These are phyloP conservation scores for Oncopodura yosiiana DNA, from an alignment of 1,140 invertebrate genomes.

Conservation along the genomic window DNA sequence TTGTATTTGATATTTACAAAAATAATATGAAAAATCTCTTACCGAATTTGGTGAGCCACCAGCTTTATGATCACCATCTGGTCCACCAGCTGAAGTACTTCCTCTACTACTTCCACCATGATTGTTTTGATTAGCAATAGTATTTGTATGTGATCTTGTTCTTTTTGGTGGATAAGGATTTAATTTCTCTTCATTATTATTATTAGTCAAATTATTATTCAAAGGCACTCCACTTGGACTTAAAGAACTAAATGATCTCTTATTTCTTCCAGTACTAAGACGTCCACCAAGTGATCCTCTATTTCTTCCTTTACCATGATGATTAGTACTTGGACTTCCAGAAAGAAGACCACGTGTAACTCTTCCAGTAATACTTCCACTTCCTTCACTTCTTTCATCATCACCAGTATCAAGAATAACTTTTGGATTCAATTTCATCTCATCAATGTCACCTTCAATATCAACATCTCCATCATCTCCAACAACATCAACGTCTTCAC, in stretches of 20 bases:
- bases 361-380: slow-evolving; percentile 3
- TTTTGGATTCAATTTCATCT: not conserved
- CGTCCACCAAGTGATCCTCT: no score
- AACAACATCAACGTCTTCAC: slow-evolving; percentile 22
- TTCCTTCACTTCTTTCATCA: slow-evolving; percentile 7
- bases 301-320: no score
- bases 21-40: no score
- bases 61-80: not conserved
- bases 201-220: slow-evolving; percentile 12
- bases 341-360: not conserved
- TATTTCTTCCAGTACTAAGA: slow-evolving; percentile 4
- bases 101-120: slow-evolving; percentile 11
- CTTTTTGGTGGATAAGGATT: slow-evolving; percentile 24
- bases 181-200: slow-evolving; percentile 29
- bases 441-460: slow-evolving; percentile 21
- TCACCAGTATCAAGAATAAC: no score
- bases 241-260: slow-evolving; percentile 7
- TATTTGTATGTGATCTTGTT: slow-evolving; percentile 26
- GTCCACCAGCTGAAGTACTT: slow-evolving; percentile 2
- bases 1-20: no score
- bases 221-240: slow-evolving; percentile 11
- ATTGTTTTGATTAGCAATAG: slow-evolving; percentile 24
- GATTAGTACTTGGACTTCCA: no score
- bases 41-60: slow-evolving; percentile 14
- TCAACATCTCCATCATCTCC: slow-evolving; percentile 22